Percentiles rank a stretch among this genome's conserved stretches.
phyloP scores from a whole-genome alignment of 2,888 invertebrate species.

The Drosophila barbarae region DNA sequence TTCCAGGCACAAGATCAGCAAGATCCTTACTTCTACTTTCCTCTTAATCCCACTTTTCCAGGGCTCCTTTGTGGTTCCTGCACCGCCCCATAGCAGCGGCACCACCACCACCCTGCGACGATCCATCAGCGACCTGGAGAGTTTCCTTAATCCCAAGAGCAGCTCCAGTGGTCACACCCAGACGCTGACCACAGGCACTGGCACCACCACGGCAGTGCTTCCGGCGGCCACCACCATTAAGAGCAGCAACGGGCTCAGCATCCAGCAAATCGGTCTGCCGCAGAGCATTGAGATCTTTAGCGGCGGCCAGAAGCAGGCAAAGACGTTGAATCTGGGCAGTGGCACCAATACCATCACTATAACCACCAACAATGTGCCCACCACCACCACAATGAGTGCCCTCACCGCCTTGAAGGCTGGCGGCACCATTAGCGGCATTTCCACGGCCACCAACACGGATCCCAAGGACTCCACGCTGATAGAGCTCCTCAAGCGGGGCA shows the following conservation, averaged over 20 bases:
- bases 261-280: slow-evolving; percentile 75
- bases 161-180: slow-evolving; percentile 56
- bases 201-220: slow-evolving; percentile 67
- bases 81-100: slow-evolving; percentile 72
- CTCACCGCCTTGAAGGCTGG: slow-evolving; percentile 66
- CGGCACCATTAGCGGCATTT: slow-evolving; percentile 70
- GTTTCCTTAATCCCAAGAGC: slow-evolving; percentile 77
- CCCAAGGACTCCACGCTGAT: slow-evolving; percentile 88
- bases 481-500: slow-evolving; percentile 87
- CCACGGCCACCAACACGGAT: slow-evolving; percentile 68
- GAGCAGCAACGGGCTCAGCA: slow-evolving; percentile 65
- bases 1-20: background rate
- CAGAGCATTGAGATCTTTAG: slow-evolving; percentile 76
- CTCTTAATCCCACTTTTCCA: slow-evolving; percentile 32
- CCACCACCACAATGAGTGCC: slow-evolving; percentile 64
- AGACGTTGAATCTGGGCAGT: slow-evolving; percentile 68
- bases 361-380: slow-evolving; percentile 67
- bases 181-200: slow-evolving; percentile 58
- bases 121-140: slow-evolving; percentile 78
- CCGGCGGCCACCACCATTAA: slow-evolving; percentile 71
- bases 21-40: background rate
- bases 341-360: slow-evolving; percentile 73
- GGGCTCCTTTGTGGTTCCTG: slow-evolving; percentile 80
- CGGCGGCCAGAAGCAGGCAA: slow-evolving; percentile 68
- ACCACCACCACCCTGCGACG: slow-evolving; percentile 74